Conservation (phyloP, 1,140 invertebrate genomes). For the Battus philenor region DNA sequence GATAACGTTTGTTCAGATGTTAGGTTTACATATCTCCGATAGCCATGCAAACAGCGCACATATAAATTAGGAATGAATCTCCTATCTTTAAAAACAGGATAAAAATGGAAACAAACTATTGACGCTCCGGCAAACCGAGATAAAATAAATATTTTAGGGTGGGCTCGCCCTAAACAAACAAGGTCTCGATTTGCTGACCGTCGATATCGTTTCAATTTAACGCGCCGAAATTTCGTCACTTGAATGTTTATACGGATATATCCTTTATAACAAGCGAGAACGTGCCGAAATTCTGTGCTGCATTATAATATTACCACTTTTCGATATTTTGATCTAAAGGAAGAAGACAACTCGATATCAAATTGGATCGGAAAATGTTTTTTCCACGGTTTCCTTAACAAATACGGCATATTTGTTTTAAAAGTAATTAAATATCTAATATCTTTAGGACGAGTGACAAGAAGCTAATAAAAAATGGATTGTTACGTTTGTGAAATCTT, state of each 20-base stretch:
- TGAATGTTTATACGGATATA: constrained; percentile 28
- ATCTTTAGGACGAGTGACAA: no score
- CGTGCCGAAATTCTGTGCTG: constrained; percentile 10
- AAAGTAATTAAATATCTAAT: no score
- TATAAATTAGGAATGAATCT: constrained; percentile 66
- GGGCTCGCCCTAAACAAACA: constrained; percentile 72
- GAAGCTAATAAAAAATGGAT: no score
- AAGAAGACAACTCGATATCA: constrained; percentile 14
- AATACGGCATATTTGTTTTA: not conserved
- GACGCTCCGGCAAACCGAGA: constrained; percentile 72
- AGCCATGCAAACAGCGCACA: constrained; percentile 47
- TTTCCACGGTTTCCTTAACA: not conserved
- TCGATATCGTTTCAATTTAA: constrained; percentile 74
- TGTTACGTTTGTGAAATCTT: no score
- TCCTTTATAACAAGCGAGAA: constrained; percentile 25
- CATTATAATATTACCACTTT: constrained; percentile 15
- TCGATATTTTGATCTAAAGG: constrained; percentile 9
- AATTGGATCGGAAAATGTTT: constrained; percentile 15
- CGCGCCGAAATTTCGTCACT: constrained; percentile 65
- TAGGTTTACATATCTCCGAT: constrained; percentile 59
- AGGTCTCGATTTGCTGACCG: constrained; percentile 68
- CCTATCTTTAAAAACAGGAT: constrained; percentile 56
- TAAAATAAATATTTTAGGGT: constrained; percentile 75
- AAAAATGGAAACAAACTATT: constrained; percentile 70
- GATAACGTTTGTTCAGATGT: constrained; percentile 58